A percentile compares a stretch with the other conserved stretches of the same genome.
Evolutionary conservation across 2,113 vertebrate genomes (phyloP).

Genomic region (Candoia aspera): DNA sequence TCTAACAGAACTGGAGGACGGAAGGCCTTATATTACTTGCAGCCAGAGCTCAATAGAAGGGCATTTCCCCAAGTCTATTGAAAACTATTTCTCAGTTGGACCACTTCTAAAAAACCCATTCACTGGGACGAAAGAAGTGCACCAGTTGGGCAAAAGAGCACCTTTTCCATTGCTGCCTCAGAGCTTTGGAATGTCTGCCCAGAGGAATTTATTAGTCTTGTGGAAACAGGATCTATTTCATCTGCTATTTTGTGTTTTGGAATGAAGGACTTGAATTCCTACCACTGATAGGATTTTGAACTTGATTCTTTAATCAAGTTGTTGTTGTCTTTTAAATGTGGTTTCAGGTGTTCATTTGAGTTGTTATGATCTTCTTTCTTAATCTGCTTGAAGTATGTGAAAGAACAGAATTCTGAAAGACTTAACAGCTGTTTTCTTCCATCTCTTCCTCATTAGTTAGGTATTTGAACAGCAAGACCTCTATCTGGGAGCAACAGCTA

Average conservation of each 20-base stretch:
- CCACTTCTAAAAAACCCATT: neutral
- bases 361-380: neutral
- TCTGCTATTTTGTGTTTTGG: neutral
- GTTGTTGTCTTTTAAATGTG: neutral
- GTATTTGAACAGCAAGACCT: neutral
- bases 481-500: neutral
- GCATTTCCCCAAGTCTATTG: neutral
- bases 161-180: neutral
- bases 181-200: neutral
- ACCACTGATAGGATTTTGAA: neutral
- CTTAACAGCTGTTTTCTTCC: neutral
- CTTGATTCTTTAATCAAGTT: neutral
- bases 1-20: neutral
- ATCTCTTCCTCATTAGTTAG: neutral
- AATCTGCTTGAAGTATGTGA: neutral
- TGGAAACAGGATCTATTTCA: constrained; percentile 8
- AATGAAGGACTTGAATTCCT: neutral
- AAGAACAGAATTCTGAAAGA: neutral
- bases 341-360: neutral
- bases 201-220: neutral
- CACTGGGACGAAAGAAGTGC: neutral
- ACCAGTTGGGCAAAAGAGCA: neutral
- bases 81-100: neutral
- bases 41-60: neutral
- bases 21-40: neutral